A percentile compares a stretch with the other conserved stretches of the same genome.
Evolutionary conservation across 2,888 invertebrate genomes (phyloP).

Genomic region (Andrena trimmerana): DNA sequence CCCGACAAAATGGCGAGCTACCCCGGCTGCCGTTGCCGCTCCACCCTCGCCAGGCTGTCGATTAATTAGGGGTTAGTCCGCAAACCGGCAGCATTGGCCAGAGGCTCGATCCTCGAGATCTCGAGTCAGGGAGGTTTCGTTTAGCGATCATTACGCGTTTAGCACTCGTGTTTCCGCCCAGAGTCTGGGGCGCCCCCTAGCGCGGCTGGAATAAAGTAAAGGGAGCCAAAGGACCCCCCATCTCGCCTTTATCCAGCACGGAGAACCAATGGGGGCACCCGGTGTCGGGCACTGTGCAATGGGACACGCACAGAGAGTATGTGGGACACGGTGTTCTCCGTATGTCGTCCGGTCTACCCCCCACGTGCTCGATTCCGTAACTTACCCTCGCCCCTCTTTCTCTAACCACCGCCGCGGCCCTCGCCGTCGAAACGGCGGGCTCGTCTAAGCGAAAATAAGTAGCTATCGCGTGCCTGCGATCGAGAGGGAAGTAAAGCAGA

Average conservation of each 20-base stretch:
- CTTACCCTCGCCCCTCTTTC: constrained; percentile 60
- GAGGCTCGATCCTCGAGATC: constrained; percentile 11
- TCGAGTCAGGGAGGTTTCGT: constrained; percentile 71
- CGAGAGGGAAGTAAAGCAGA: constrained; percentile 23
- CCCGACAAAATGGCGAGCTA: constrained; percentile 52
- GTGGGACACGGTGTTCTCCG: constrained; percentile 79
- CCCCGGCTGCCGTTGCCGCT: neutral
- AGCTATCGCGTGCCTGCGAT: constrained; percentile 54
- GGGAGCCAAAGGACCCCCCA: constrained; percentile 81
- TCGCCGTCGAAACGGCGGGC: constrained; percentile 10
- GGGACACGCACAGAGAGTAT: constrained; percentile 75
- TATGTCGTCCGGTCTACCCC: constrained; percentile 81
- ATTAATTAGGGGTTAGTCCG: constrained; percentile 56
- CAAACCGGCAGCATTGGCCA: constrained; percentile 25
- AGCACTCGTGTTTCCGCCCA: constrained; percentile 81
- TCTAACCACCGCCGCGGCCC: neutral
- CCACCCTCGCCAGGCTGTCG: constrained; percentile 38
- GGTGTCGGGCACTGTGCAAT: constrained; percentile 69
- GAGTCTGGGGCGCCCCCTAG: constrained; percentile 75
- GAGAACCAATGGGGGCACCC: constrained; percentile 78
- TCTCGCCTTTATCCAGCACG: constrained; percentile 81
- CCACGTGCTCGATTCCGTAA: constrained; percentile 77
- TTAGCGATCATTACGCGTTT: constrained; percentile 83
- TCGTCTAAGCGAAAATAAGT: constrained; percentile 42
- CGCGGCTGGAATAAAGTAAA: constrained; percentile 74